These are phyloP conservation scores for Scalopus aquaticus DNA, from an alignment of 2,113 vertebrate genomes.

Conservation along the genomic window DNA sequence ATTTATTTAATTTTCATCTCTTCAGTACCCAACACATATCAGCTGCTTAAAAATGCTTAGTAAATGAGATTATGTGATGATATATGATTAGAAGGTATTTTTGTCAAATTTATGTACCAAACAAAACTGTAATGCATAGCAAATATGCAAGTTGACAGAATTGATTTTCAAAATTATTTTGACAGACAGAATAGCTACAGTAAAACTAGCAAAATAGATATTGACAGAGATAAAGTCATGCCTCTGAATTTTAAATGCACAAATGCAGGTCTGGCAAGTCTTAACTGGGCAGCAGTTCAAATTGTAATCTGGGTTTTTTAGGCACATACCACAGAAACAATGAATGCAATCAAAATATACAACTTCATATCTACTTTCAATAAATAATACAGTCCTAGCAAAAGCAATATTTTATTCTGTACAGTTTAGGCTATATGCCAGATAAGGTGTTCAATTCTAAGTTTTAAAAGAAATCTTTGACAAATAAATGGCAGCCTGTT, in stretches of 20 bases:
- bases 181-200: neutral
- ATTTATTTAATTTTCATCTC: neutral
- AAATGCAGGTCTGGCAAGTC: neutral
- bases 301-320: neutral
- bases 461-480: neutral
- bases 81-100: neutral
- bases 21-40: neutral
- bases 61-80: neutral
- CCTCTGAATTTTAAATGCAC: neutral
- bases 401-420: neutral
- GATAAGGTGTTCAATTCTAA: neutral
- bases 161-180: neutral
- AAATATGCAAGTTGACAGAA: neutral
- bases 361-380: neutral
- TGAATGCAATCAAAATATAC: neutral
- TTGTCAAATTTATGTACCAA: neutral
- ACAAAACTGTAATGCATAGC: neutral
- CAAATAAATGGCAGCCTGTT: neutral
- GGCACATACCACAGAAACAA: neutral
- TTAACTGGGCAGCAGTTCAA: neutral
- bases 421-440: neutral
- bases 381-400: neutral
- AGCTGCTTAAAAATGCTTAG: neutral
- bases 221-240: neutral
- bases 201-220: neutral